Evolutionary conservation across 2,888 invertebrate species (phyloP).

Genomic region (Thereva nobilitata): DNA sequence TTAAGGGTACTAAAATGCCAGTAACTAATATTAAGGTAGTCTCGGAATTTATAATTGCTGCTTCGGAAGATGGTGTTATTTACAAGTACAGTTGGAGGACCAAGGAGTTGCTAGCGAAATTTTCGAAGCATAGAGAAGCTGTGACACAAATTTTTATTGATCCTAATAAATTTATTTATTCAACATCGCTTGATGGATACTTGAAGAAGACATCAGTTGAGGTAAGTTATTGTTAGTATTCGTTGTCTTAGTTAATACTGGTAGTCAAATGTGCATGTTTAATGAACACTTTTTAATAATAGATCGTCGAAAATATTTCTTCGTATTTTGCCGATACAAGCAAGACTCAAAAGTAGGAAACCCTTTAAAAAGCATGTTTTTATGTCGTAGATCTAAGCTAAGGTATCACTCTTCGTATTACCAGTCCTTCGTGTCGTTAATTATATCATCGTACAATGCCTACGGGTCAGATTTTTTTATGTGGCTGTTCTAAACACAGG

Average conservation of each 20-base stretch:
- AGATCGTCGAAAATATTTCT: too few relatives aligned
- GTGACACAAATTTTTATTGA: slow-evolving; percentile 53
- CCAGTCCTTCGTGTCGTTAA: too few relatives aligned
- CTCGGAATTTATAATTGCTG: slow-evolving; percentile 51
- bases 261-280: too few relatives aligned
- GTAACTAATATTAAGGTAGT: slow-evolving; percentile 52
- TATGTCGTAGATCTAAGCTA: too few relatives aligned
- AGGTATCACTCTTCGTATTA: too few relatives aligned
- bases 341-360: too few relatives aligned
- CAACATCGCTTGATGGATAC: slow-evolving; percentile 55
- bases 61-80: slow-evolving; percentile 55
- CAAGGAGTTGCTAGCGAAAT: slow-evolving; percentile 50
- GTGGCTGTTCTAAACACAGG: too few relatives aligned
- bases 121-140: slow-evolving; percentile 55
- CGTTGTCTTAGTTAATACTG: background rate
- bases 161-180: slow-evolving; percentile 49
- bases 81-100: slow-evolving; percentile 52
- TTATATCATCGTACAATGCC: too few relatives aligned
- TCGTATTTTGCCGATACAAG: too few relatives aligned
- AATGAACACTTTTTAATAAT: too few relatives aligned
- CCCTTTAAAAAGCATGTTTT: too few relatives aligned
- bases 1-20: slow-evolving; percentile 49
- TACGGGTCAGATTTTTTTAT: too few relatives aligned
- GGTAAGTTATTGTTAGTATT: slow-evolving; percentile 48
- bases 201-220: slow-evolving; percentile 53